These are phyloP conservation scores for Chanos chanos DNA, from an alignment of 2,797 vertebrate genomes.

Conservation along the genomic window DNA sequence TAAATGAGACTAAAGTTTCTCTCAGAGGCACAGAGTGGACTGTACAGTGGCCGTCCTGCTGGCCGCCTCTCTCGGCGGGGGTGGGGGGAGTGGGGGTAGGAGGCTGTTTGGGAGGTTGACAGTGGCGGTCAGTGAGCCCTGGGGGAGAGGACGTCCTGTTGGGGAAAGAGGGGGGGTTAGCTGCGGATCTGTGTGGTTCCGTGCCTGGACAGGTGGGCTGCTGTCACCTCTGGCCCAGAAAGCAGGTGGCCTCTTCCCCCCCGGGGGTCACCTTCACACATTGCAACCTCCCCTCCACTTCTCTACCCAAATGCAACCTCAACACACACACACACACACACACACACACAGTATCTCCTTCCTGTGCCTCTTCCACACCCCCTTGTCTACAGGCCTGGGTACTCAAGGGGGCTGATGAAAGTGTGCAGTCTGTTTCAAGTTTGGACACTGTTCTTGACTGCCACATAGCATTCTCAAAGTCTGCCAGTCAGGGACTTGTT, in stretches of 20 bases:
- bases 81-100: conserved; percentile 57
- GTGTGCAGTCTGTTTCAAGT: too few relatives aligned
- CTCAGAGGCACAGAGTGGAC: too few relatives aligned
- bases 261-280: conserved; percentile 70
- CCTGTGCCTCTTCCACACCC: not conserved
- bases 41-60: conserved; percentile 17
- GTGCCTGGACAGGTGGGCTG: conserved; percentile 73
- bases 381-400: not conserved
- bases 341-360: conserved; percentile 2
- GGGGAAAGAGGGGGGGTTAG: conserved; percentile 59
- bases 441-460: too few relatives aligned
- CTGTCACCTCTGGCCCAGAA: conserved; percentile 73
- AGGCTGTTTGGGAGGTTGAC: conserved; percentile 57
- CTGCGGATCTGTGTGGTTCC: conserved; percentile 68
- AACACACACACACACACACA: conserved; percentile 1
- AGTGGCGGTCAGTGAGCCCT: conserved; percentile 68
- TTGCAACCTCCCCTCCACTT: conserved; percentile 54
- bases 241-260: conserved; percentile 72
- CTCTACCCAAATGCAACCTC: conserved; percentile 12
- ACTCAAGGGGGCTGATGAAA: not conserved
- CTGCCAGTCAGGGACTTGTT: not conserved
- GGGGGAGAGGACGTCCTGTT: conserved; percentile 61
- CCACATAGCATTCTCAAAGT: too few relatives aligned
- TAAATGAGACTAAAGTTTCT: conserved; percentile 17
- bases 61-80: conserved; percentile 27